phyloP scores from a whole-genome alignment of 1,140 invertebrate genomes.

The Tigriopus japonicus region DNA sequence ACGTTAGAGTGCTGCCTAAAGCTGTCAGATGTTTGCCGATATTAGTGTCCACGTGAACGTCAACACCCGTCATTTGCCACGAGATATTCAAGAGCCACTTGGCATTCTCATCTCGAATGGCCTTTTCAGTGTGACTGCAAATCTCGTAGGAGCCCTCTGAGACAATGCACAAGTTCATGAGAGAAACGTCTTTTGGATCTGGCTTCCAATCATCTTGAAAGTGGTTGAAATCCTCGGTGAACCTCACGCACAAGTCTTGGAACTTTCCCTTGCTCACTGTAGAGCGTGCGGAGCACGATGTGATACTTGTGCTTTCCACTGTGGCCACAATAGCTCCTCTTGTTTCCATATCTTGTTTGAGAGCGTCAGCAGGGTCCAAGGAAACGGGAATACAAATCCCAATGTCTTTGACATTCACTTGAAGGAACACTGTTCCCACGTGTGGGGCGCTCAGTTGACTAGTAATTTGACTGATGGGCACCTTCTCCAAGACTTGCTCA shows the following conservation, averaged over 20 bases:
- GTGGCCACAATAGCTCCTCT: constrained; percentile 82
- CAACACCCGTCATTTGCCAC: constrained; percentile 98
- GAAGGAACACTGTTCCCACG: constrained; percentile 74
- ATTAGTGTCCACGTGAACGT: constrained; percentile 85
- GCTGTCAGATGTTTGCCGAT: constrained; percentile 87
- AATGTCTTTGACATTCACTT: constrained; percentile 87
- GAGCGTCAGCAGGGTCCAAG: constrained; percentile 26
- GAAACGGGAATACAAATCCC: constrained; percentile 84
- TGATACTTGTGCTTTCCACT: constrained; percentile 80
- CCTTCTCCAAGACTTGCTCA: constrained; percentile 51
- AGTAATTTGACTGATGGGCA: constrained; percentile 52
- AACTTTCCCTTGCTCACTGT: constrained; percentile 51
- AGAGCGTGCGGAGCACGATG: constrained; percentile 60
- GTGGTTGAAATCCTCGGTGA: constrained; percentile 90
- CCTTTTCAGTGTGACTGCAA: constrained; percentile 66
- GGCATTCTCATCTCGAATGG: constrained; percentile 40
- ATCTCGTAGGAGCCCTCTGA: constrained; percentile 97
- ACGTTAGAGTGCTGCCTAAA: constrained; percentile 81
- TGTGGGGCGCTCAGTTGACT: constrained; percentile 42
- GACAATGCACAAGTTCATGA: constrained; percentile 89
- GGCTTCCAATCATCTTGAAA: constrained; percentile 95
- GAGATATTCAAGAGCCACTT: constrained; percentile 96
- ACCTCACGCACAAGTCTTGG: constrained; percentile 36
- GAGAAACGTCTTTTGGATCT: constrained; percentile 50
- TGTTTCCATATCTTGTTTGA: constrained; percentile 42